A percentile compares a stretch with the other conserved stretches of the same genome.
phyloP scores from a whole-genome alignment of 2,113 vertebrate genomes.

The Psophia crepitans region DNA sequence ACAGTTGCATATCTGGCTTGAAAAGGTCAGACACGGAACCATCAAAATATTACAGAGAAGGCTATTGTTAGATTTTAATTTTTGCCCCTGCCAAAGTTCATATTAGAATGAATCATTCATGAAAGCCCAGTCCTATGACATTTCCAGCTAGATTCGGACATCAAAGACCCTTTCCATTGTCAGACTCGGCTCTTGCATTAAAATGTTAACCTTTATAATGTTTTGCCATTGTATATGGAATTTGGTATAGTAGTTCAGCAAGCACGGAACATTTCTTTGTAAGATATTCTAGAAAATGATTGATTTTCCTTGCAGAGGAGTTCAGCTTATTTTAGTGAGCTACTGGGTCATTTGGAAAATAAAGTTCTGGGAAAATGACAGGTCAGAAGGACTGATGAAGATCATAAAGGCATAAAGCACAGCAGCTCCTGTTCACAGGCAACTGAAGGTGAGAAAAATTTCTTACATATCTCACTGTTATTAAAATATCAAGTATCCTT shows the following conservation, averaged over 20 bases:
- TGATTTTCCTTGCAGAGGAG: not conserved
- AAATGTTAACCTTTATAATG: not conserved
- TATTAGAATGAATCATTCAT: not conserved
- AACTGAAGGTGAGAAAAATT: constrained; percentile 3
- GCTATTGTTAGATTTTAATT: not conserved
- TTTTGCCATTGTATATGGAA: not conserved
- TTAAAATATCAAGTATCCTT: constrained; percentile 31
- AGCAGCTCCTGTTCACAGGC: constrained; percentile 3
- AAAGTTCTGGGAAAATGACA: constrained; percentile 24
- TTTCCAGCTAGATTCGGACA: not conserved
- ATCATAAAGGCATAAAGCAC: not conserved
- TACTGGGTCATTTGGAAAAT: constrained; percentile 13
- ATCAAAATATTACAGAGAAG: not conserved
- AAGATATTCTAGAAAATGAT: not conserved
- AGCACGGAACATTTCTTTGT: not conserved
- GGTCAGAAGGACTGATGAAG: constrained; percentile 20
- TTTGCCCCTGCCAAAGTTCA: not conserved
- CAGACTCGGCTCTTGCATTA: not conserved
- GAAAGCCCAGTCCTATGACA: not conserved
- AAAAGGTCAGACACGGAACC: not conserved
- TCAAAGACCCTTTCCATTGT: not conserved
- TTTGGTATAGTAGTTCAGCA: not conserved
- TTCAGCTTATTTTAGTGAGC: not conserved
- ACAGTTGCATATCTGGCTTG: not conserved
- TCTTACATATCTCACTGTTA: not conserved